These are phyloP conservation scores for Phaethornis superciliosus DNA, from an alignment of 2,113 vertebrate genomes.

Conservation along the genomic window DNA sequence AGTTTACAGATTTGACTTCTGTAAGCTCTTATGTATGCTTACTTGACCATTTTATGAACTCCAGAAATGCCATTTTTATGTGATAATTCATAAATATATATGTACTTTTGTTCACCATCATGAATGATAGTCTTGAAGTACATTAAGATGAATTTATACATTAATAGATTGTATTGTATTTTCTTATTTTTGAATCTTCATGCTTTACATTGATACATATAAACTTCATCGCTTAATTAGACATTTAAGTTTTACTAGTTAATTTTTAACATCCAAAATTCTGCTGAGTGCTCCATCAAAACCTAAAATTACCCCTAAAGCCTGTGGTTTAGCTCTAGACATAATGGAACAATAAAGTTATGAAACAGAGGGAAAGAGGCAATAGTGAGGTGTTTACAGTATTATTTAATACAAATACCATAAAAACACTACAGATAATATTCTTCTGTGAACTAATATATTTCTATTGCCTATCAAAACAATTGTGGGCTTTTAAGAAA, in stretches of 20 bases:
- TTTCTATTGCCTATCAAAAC: background rate
- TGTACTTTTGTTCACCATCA: background rate
- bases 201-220: background rate
- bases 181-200: background rate
- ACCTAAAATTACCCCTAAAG: background rate
- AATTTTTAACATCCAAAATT: background rate
- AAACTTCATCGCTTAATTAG: background rate
- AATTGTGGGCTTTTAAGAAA: background rate
- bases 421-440: background rate
- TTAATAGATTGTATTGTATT: background rate
- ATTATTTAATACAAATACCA: background rate
- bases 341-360: background rate
- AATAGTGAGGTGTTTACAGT: background rate
- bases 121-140: background rate
- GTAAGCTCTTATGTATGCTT: background rate
- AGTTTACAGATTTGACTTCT: background rate
- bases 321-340: background rate
- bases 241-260: background rate
- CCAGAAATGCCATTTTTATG: background rate
- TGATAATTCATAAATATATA: rapidly evolving
- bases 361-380: background rate
- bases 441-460: background rate
- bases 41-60: background rate
- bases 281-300: background rate
- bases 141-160: background rate